Conservation (phyloP, 2,797 vertebrate species). For the Florisuga fusca region DNA sequence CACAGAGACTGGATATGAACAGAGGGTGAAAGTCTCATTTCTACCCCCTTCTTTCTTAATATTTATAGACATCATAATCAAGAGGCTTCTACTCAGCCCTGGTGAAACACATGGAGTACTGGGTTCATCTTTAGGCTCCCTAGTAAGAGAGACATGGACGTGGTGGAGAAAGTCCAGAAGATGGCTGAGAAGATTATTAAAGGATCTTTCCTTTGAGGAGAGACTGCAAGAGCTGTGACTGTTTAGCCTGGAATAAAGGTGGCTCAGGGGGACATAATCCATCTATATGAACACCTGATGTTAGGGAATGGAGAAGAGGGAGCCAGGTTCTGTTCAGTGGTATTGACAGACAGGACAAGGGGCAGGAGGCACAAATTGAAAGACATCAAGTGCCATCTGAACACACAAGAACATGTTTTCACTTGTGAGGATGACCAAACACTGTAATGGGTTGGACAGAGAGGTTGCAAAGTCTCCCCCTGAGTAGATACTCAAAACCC, state of each 20-base stretch:
- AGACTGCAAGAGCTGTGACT: neutral
- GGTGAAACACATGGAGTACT: neutral
- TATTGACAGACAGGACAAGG: neutral
- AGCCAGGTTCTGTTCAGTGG: neutral
- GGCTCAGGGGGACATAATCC: neutral
- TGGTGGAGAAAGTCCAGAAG: neutral
- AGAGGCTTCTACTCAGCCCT: neutral
- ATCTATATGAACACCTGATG: neutral
- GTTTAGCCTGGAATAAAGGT: neutral
- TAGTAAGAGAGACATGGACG: rapidly evolving
- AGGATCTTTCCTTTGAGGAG: neutral
- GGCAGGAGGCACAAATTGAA: neutral
- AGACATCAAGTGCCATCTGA: neutral
- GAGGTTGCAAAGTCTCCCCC: neutral
- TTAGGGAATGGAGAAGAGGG: neutral
- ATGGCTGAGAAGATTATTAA: neutral
- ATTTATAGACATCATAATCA: neutral
- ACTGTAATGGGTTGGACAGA: neutral
- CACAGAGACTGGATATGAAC: neutral
- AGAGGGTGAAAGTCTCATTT: neutral
- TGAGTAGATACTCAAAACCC: neutral
- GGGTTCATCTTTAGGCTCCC: neutral
- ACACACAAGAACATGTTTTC: neutral
- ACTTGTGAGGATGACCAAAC: neutral
- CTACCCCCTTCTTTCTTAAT: neutral